phyloP scores from a whole-genome alignment of 2,888 invertebrate genomes.

The Disparrhopalites patrizii region DNA sequence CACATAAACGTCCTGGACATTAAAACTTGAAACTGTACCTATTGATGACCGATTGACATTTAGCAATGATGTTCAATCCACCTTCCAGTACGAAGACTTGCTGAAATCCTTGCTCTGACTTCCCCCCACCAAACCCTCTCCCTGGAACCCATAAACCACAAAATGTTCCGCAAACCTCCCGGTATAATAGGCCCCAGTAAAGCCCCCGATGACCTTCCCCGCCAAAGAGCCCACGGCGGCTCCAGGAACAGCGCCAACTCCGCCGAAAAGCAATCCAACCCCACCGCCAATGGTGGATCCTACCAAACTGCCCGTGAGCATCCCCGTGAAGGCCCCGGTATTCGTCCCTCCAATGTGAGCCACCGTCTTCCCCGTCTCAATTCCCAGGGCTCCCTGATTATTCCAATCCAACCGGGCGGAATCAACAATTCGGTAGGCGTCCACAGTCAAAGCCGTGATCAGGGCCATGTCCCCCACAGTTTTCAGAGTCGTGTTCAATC shows the following conservation, averaged over 20 bases:
- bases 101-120: too few species aligned
- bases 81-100: too few species aligned
- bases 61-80: too few species aligned
- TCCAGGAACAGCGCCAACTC: not conserved
- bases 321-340: not conserved
- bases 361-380: not conserved
- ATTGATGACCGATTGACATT: too few species aligned
- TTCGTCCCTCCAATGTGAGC: not conserved
- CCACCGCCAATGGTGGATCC: not conserved
- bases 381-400: not conserved
- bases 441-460: not conserved
- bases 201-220: not conserved
- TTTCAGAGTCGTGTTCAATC: not conserved
- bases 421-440: not conserved
- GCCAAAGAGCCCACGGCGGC: constrained; percentile 1
- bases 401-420: not conserved
- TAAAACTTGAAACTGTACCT: too few species aligned
- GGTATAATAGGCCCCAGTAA: not conserved
- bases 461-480: not conserved
- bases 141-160: too few species aligned
- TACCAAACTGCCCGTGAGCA: not conserved
- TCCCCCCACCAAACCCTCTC: too few species aligned
- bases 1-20: too few species aligned
- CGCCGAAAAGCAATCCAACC: not conserved
- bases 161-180: too few species aligned